Percentiles rank a stretch among this genome's conserved stretches.
phyloP scores from a whole-genome alignment of 2,888 invertebrate species.

The Diplazon laetatorius region DNA sequence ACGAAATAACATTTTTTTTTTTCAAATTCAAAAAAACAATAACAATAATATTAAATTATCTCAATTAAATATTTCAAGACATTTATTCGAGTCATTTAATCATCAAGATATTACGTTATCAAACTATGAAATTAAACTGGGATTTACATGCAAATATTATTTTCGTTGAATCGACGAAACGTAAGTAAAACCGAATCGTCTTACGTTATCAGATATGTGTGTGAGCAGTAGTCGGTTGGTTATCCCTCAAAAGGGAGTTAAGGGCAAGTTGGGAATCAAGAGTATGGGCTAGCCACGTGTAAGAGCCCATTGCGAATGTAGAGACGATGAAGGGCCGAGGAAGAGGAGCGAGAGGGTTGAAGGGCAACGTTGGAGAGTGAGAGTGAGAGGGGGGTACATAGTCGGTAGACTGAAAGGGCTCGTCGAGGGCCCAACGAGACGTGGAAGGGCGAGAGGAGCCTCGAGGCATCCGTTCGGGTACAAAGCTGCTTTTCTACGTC shows the following conservation, averaged over 20 bases:
- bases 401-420: slow-evolving; percentile 47
- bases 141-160: neutral
- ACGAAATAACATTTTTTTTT: too few species aligned
- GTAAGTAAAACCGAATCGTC: neutral
- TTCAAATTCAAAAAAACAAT: too few species aligned
- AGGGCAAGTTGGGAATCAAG: slow-evolving; percentile 47
- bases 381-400: slow-evolving; percentile 39
- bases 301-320: neutral
- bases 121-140: too few species aligned
- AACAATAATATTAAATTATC: too few species aligned
- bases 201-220: slow-evolving; percentile 14
- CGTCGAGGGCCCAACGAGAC: slow-evolving; percentile 45
- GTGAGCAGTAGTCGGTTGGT: slow-evolving; percentile 2
- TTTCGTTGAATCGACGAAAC: neutral
- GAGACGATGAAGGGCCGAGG: neutral
- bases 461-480: slow-evolving; percentile 72
- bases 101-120: too few species aligned
- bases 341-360: slow-evolving; percentile 7
- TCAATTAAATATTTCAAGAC: too few species aligned
- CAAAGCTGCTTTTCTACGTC: slow-evolving; percentile 69
- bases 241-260: slow-evolving; percentile 3
- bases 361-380: slow-evolving; percentile 32
- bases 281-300: slow-evolving; percentile 6
- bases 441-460: slow-evolving; percentile 63
- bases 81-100: too few species aligned